A percentile compares a stretch with the other conserved stretches of the same genome.
phyloP scores from a whole-genome alignment of 2,113 vertebrate genomes.

The Crotalus tigris region DNA sequence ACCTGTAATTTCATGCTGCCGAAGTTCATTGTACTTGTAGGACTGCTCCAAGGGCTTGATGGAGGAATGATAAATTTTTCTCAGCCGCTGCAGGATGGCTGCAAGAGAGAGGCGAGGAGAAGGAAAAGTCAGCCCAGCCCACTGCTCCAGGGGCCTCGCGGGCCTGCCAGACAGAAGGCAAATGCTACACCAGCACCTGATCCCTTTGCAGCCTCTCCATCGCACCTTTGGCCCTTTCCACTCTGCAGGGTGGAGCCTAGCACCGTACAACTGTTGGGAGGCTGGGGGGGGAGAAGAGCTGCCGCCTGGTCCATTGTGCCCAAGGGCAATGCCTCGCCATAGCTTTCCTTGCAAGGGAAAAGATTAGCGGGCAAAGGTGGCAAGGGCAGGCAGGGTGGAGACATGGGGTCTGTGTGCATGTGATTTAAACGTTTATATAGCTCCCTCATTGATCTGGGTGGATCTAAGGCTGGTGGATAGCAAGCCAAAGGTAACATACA shows the following conservation, averaged over 20 bases:
- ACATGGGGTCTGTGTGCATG: not conserved
- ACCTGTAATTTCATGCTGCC: conserved; percentile 98
- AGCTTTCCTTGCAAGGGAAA: not conserved
- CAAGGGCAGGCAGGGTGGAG: not conserved
- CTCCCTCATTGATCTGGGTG: not conserved
- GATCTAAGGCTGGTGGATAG: not conserved
- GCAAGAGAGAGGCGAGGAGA: conserved; percentile 3
- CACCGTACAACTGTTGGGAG: not conserved
- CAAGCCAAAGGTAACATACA: not conserved
- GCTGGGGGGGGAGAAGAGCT: not conserved
- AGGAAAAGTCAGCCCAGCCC: not conserved
- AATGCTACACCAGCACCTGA: not conserved
- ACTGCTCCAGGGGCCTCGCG: not conserved
- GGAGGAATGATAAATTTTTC: conserved; percentile 92
- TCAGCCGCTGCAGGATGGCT: conserved; percentile 85
- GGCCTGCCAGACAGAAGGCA: accelerated
- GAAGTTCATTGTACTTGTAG: conserved; percentile 95
- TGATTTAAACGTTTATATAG: not conserved
- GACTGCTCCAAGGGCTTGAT: conserved; percentile 97
- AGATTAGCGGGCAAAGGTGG: not conserved
- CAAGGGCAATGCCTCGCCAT: no score
- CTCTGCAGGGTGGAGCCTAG: not conserved
- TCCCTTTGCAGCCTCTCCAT: not conserved
- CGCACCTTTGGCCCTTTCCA: not conserved
- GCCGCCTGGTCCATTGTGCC: not conserved